These are phyloP conservation scores for Salvelinus alpinus DNA, from an alignment of 2,113 vertebrate species.

Conservation along the genomic window DNA sequence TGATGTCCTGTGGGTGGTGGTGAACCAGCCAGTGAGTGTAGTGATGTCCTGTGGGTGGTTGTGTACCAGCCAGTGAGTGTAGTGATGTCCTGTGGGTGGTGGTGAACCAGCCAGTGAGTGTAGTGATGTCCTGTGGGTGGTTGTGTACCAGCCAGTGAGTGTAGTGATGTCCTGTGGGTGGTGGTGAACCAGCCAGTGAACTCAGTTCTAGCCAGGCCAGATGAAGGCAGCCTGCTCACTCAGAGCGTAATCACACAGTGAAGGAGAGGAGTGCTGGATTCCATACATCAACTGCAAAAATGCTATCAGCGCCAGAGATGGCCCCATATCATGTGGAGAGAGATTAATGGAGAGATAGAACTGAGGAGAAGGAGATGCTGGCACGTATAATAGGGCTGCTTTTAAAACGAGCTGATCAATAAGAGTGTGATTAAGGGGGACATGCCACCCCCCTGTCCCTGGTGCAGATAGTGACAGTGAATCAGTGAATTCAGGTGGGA, in stretches of 20 bases:
- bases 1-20: no score
- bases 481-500: slow-evolving; percentile 38
- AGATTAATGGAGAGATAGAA: slow-evolving; percentile 52
- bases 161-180: not conserved
- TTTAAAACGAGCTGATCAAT: slow-evolving; percentile 27
- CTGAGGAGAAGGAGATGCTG: slow-evolving; percentile 48
- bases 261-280: slow-evolving; percentile 29
- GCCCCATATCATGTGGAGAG: slow-evolving; percentile 33
- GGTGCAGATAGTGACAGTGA: slow-evolving; percentile 27
- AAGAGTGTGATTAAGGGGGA: slow-evolving; percentile 26
- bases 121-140: no score
- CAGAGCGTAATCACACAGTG: slow-evolving; percentile 61
- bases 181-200: not conserved
- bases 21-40: no score
- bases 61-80: no score
- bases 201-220: slow-evolving; percentile 51
- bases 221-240: slow-evolving; percentile 53
- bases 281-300: slow-evolving; percentile 55
- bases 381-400: slow-evolving; percentile 42
- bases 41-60: no score
- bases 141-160: no score
- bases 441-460: slow-evolving; percentile 26
- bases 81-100: no score
- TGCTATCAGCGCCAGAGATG: slow-evolving; percentile 53
- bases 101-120: no score